Conservation (phyloP, 2,113 vertebrate genomes). For the Archilochus colubris region DNA sequence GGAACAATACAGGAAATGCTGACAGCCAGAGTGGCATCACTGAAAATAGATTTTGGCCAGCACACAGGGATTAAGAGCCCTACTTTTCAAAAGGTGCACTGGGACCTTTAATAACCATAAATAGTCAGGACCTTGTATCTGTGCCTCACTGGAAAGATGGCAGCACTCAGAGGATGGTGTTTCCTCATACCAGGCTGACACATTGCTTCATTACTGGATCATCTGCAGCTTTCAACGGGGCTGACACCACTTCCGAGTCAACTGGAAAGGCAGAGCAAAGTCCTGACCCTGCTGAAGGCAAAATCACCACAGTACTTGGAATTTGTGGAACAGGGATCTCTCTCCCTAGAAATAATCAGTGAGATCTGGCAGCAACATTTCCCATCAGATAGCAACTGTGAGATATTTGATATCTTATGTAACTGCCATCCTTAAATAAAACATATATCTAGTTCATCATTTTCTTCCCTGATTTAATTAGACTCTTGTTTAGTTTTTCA, state of each 20-base stretch:
- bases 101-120: slow-evolving; percentile 45
- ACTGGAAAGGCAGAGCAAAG: neutral
- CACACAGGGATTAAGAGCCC: slow-evolving; percentile 31
- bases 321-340: slow-evolving; percentile 4
- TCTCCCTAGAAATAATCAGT: slow-evolving; percentile 7
- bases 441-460: neutral
- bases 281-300: rapidly evolving
- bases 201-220: neutral
- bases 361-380: slow-evolving; percentile 37
- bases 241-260: neutral
- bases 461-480: slow-evolving; percentile 48
- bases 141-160: neutral
- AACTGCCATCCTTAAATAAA: slow-evolving; percentile 60
- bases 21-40: slow-evolving; percentile 8
- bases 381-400: slow-evolving; percentile 17
- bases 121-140: slow-evolving; percentile 22
- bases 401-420: slow-evolving; percentile 52
- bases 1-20: slow-evolving; percentile 50
- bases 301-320: neutral
- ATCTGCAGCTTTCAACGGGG: neutral
- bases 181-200: neutral
- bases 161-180: neutral
- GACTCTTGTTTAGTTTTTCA: slow-evolving; percentile 41
- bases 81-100: slow-evolving; percentile 1
- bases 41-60: slow-evolving; percentile 54